Conservation (phyloP, 2,797 vertebrate genomes). For the Chloroceryle amazona region DNA sequence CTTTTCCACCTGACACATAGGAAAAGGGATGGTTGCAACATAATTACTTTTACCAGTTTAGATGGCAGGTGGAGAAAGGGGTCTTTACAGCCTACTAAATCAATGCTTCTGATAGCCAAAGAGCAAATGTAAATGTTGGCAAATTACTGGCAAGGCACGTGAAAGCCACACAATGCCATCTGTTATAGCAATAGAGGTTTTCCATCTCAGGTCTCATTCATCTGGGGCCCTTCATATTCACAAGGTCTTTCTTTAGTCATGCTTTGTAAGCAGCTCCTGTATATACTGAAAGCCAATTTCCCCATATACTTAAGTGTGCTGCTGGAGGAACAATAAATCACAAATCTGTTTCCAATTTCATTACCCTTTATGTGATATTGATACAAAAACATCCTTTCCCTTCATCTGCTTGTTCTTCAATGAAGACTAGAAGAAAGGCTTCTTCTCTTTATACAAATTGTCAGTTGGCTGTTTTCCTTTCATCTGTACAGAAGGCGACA, state of each 20-base stretch:
- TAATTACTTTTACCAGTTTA: conserved; percentile 5
- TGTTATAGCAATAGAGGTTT: conserved; percentile 36
- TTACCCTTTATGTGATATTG: conserved; percentile 69
- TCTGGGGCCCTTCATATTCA: conserved; percentile 43
- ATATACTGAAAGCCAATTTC: conserved; percentile 63
- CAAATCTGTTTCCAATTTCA: conserved; percentile 72
- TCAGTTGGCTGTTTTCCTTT: conserved; percentile 43
- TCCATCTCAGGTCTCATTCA: conserved; percentile 67
- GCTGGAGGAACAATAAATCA: conserved; percentile 71
- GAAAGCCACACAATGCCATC: neutral
- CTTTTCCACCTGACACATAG: neutral
- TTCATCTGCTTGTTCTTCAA: conserved; percentile 51
- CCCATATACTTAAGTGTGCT: conserved; percentile 24
- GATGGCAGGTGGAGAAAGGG: conserved; percentile 28
- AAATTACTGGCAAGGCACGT: neutral
- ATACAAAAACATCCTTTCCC: conserved; percentile 39
- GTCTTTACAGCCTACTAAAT: conserved; percentile 18
- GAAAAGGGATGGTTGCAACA: conserved; percentile 44
- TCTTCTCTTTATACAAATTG: neutral
- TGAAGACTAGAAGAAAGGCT: conserved; percentile 33
- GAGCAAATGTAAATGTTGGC: conserved; percentile 28
- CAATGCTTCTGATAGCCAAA: conserved; percentile 44
- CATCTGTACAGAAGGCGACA: neutral
- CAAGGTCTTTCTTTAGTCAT: conserved; percentile 61
- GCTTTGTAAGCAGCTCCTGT: conserved; percentile 64